A percentile compares a stretch with the other conserved stretches of the same genome.
Conservation (phyloP, 2,888 invertebrate genomes). For the Drosophila aldrichi region DNA sequence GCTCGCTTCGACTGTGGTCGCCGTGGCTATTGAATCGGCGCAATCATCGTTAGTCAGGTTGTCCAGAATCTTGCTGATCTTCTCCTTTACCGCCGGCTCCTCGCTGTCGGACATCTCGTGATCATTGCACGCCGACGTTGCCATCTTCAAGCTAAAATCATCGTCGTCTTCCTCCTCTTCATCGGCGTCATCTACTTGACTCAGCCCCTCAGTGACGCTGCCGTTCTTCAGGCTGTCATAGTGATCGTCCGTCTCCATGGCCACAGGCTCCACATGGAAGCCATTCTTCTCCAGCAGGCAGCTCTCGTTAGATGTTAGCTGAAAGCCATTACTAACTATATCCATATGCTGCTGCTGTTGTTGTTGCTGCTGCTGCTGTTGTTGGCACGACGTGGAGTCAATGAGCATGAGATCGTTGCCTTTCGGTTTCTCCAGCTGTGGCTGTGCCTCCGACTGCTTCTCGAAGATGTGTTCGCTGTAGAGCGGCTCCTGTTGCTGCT, state of each 20-base stretch:
- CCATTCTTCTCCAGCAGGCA: slow-evolving; percentile 65
- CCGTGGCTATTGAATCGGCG: slow-evolving; percentile 75
- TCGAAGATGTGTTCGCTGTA: slow-evolving; percentile 56
- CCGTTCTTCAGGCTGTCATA: slow-evolving; percentile 32
- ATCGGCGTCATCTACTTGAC: slow-evolving; percentile 45
- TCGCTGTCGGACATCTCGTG: slow-evolving; percentile 82
- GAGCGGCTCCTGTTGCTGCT: slow-evolving; percentile 42
- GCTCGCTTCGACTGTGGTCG: slow-evolving; percentile 71
- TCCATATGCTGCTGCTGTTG: slow-evolving; percentile 57
- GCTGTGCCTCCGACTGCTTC: slow-evolving; percentile 46
- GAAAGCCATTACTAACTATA: slow-evolving; percentile 47
- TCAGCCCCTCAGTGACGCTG: slow-evolving; percentile 4
- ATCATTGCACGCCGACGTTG: slow-evolving; percentile 78
- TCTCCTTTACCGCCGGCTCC: slow-evolving; percentile 83
- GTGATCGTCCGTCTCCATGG: slow-evolving; percentile 68
- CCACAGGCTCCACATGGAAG: slow-evolving; percentile 55
- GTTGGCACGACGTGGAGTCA: slow-evolving; percentile 49
- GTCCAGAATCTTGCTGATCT: slow-evolving; percentile 83
- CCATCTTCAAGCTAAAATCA: slow-evolving; percentile 82
- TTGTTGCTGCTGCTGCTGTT: slow-evolving; percentile 64
- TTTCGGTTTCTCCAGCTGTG: slow-evolving; percentile 45
- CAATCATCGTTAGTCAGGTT: slow-evolving; percentile 84
- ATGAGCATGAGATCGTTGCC: slow-evolving; percentile 43
- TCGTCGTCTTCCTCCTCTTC: slow-evolving; percentile 83
- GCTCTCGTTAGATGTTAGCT: slow-evolving; percentile 29